Evolutionary conservation across 2,797 vertebrate genomes (phyloP).

Genomic region (Corythornis leucogaster): DNA sequence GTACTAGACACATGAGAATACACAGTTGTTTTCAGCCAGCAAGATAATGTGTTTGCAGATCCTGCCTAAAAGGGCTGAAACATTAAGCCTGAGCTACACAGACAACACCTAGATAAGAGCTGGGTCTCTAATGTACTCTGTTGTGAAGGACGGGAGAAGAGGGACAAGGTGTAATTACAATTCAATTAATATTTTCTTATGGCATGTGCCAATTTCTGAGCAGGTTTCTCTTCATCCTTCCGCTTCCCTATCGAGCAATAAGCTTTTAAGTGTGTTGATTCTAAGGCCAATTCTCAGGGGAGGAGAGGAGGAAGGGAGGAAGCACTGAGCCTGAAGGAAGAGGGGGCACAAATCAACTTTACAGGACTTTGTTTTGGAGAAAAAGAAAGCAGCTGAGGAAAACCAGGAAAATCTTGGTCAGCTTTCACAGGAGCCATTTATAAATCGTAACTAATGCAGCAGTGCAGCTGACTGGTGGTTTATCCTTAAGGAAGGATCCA

Average conservation of each 20-base stretch:
- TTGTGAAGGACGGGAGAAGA: neutral
- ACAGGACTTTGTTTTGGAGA: neutral
- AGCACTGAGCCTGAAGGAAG: neutral
- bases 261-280: neutral
- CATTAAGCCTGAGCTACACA: conserved; percentile 29
- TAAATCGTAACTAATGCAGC: neutral
- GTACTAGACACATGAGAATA: neutral
- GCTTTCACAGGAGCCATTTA: neutral
- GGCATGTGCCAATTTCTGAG: neutral
- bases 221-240: neutral
- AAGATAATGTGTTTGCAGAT: conserved; percentile 27
- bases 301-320: neutral
- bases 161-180: conserved; percentile 2
- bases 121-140: neutral
- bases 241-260: neutral
- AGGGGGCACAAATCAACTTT: neutral
- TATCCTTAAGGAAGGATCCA: neutral
- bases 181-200: conserved; percentile 17
- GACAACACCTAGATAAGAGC: conserved; percentile 53
- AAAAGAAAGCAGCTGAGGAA: neutral
- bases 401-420: neutral
- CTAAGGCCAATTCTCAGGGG: neutral
- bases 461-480: neutral
- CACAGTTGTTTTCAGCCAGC: conserved; percentile 1
- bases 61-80: conserved; percentile 27